Conservation (phyloP, 2,888 invertebrate species). For the Hymenopus coronatus region DNA sequence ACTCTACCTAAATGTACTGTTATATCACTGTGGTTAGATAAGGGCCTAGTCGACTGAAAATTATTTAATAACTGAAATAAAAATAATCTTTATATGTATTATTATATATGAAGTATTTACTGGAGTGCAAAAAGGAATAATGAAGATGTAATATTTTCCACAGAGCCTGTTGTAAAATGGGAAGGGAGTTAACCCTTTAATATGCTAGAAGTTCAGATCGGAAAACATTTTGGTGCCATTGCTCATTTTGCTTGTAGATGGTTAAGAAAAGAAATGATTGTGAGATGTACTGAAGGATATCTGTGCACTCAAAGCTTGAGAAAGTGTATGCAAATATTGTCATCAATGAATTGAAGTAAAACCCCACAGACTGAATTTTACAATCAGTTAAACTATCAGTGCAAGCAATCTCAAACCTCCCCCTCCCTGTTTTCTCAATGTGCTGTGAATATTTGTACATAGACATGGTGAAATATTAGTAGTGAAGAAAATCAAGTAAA, state of each 20-base stretch:
- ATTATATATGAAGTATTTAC: neutral
- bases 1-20: neutral
- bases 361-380: neutral
- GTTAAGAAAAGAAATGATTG: neutral
- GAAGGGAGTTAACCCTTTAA: neutral
- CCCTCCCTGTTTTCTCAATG: neutral
- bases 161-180: neutral
- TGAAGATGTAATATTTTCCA: neutral
- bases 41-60: neutral
- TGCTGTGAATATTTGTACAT: constrained; percentile 11
- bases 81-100: neutral
- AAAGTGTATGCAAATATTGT: neutral
- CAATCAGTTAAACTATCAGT: neutral
- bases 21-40: neutral
- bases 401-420: neutral
- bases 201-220: neutral
- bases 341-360: neutral
- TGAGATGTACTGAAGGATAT: neutral
- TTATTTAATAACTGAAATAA: neutral
- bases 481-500: neutral
- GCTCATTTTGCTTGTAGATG: neutral
- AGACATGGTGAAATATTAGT: neutral
- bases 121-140: neutral
- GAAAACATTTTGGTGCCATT: neutral
- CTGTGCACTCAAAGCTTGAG: neutral